Percentiles rank a stretch among this genome's conserved stretches.
Evolutionary conservation across 2,797 vertebrate species (phyloP).

Genomic region (Malacoraja senta): DNA sequence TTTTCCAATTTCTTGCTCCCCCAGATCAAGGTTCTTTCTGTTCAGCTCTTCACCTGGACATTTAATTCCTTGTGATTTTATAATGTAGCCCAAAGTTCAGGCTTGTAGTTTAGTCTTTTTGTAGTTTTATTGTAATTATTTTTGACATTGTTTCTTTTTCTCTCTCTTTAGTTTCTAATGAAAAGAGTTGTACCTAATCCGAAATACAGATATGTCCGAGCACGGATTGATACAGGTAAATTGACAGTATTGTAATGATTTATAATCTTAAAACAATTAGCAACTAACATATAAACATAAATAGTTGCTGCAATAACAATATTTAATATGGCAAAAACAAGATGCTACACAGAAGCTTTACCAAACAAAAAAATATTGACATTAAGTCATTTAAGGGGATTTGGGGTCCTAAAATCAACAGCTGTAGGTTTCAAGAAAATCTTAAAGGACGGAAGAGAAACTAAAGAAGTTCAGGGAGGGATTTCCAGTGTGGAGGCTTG

Average conservation of each 20-base stretch:
- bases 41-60: background rate
- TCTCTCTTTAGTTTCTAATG: conserved; percentile 65
- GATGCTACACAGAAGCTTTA: too few species aligned
- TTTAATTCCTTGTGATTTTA: background rate
- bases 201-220: conserved; percentile 76
- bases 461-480: too few species aligned
- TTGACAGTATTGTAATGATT: background rate
- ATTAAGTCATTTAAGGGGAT: too few species aligned
- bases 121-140: background rate
- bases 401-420: too few species aligned
- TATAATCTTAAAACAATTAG: background rate
- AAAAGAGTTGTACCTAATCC: conserved; percentile 78
- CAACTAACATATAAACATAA: background rate
- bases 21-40: background rate
- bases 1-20: background rate
- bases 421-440: too few species aligned
- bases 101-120: background rate
- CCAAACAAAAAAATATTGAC: too few species aligned
- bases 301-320: too few species aligned
- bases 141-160: conserved; percentile 36
- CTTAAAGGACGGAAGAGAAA: too few species aligned
- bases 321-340: too few species aligned
- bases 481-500: too few species aligned
- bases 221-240: conserved; percentile 82
- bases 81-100: background rate